phyloP scores from a whole-genome alignment of 2,888 invertebrate species.

The Choristoneura rosaceana region DNA sequence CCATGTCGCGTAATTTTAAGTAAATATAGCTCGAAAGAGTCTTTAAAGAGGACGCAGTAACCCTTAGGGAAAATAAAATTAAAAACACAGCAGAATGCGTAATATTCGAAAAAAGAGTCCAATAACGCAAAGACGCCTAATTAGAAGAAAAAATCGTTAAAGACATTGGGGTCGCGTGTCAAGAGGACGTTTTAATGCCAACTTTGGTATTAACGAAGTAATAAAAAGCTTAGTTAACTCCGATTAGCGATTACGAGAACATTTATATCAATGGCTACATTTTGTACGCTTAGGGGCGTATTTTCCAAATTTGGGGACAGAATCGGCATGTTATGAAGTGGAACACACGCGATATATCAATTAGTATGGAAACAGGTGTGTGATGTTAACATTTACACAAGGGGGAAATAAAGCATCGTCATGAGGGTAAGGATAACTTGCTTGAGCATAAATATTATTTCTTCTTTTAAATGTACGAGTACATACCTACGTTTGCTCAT shows the following conservation, averaged over 20 bases:
- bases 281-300: conserved; percentile 12
- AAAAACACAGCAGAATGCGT: conserved; percentile 6
- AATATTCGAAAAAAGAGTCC: conserved; percentile 4
- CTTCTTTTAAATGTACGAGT: conserved; percentile 12
- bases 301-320: conserved; percentile 20
- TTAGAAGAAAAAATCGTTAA: conserved; percentile 37
- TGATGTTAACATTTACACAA: conserved; percentile 13
- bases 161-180: conserved; percentile 35
- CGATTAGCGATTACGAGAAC: conserved; percentile 35
- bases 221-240: conserved; percentile 39
- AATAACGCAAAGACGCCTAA: conserved; percentile 32
- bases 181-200: conserved; percentile 29
- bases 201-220: conserved; percentile 34
- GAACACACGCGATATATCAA: conserved; percentile 34
- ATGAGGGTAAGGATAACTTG: conserved; percentile 15
- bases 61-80: background rate
- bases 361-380: conserved; percentile 31
- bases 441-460: conserved; percentile 22
- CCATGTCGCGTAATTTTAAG: background rate
- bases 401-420: conserved; percentile 29
- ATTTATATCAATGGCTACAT: conserved; percentile 34
- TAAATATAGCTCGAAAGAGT: background rate
- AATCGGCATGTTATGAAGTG: conserved; percentile 12
- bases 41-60: background rate
- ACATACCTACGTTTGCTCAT: background rate